Conservation (phyloP, 2,797 vertebrate species). For the Arremon brunneinucha region DNA sequence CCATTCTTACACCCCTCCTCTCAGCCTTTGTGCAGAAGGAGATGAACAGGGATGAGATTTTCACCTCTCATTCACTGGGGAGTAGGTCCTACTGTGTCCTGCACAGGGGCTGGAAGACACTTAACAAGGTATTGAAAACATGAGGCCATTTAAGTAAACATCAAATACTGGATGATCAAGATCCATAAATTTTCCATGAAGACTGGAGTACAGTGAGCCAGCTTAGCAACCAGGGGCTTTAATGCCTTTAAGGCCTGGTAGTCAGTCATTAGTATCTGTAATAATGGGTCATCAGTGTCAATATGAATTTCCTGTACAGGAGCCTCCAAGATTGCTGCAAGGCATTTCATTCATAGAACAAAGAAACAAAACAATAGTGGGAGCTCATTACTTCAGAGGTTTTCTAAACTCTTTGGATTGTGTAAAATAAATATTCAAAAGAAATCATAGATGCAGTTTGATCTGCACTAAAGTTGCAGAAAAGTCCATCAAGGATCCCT, state of each 20-base stretch:
- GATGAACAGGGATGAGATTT: not conserved
- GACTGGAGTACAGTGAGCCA: not conserved
- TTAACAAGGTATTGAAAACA: not conserved
- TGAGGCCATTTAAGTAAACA: not conserved
- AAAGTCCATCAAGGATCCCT: not conserved
- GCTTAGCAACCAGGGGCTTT: not conserved
- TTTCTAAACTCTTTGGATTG: conserved; percentile 14
- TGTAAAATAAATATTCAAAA: conserved; percentile 37
- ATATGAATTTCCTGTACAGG: not conserved
- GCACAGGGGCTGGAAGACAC: not conserved
- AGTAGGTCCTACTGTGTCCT: not conserved
- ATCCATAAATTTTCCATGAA: not conserved
- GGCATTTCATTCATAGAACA: conserved; percentile 31
- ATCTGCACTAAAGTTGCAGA: not conserved
- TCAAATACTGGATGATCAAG: not conserved
- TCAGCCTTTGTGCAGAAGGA: not conserved
- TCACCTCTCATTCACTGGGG: not conserved
- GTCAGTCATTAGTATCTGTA: not conserved
- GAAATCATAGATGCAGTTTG: conserved; percentile 31
- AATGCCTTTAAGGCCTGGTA: not conserved
- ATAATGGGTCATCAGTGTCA: conserved; percentile 7
- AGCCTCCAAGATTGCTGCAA: conserved; percentile 9
- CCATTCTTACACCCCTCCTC: conserved; percentile 4
- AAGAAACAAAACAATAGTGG: conserved; percentile 1
- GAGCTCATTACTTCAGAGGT: conserved; percentile 14